Percentiles rank a stretch among this genome's conserved stretches.
phyloP scores from a whole-genome alignment of 53 echinoderm and acorn worm species.

The Holothuria leucospilota region DNA sequence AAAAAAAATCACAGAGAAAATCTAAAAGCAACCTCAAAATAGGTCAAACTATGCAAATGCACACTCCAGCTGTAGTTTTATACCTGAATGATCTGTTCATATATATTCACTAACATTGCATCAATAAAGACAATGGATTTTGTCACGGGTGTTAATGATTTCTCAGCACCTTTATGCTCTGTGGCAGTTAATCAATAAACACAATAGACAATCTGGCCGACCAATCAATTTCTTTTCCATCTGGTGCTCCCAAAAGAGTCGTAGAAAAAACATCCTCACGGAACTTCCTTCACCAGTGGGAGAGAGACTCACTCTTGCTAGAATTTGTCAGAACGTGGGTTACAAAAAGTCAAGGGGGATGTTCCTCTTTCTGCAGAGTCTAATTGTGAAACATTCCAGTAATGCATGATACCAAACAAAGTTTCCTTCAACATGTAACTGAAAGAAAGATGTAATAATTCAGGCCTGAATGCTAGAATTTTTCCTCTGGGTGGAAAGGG shows the following conservation, averaged over 20 bases:
- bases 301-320: background rate
- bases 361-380: background rate
- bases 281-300: background rate
- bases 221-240: constrained; percentile 37
- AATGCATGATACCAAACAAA: too few species aligned
- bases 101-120: constrained; percentile 15
- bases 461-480: too few species aligned
- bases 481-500: too few species aligned
- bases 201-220: constrained; percentile 29
- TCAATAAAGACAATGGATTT: constrained; percentile 56
- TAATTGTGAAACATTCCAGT: too few species aligned
- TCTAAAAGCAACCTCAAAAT: too few species aligned
- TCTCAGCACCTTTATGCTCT: constrained; percentile 41
- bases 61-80: background rate
- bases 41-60: too few species aligned
- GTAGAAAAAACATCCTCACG: constrained; percentile 38
- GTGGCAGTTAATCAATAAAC: constrained; percentile 36
- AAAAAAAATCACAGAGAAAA: too few species aligned
- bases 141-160: constrained; percentile 35
- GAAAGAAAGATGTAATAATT: too few species aligned
- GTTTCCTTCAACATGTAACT: too few species aligned
- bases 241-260: constrained; percentile 13
- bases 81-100: background rate
- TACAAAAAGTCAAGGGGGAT: background rate
- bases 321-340: constrained; percentile 15